Conservation (phyloP, 2,888 invertebrate species). For the Drosophila cognata region DNA sequence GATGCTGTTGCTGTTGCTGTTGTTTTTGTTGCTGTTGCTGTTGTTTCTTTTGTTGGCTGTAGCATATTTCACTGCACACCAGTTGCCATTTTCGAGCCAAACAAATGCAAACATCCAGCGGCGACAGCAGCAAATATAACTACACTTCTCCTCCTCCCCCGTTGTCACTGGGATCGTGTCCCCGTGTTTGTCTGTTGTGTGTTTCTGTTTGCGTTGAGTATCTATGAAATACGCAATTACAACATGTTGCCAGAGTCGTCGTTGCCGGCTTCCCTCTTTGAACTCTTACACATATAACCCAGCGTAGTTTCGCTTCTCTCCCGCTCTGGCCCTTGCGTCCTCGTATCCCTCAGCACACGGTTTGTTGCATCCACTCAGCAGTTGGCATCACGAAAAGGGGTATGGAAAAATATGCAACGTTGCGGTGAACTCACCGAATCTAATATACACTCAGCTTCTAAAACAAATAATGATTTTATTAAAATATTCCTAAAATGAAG, state of each 20-base stretch:
- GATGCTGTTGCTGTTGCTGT: conserved; percentile 40
- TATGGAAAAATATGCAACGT: conserved; percentile 3
- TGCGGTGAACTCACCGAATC: conserved; percentile 2
- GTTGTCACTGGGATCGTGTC: background rate
- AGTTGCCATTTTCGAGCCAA: conserved; percentile 72
- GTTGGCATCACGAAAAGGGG: conserved; percentile 54
- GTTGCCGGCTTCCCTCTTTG: conserved; percentile 60
- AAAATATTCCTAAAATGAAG: background rate
- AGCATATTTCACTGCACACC: conserved; percentile 73
- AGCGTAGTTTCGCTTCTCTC: conserved; percentile 33
- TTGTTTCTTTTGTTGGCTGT: conserved; percentile 5
- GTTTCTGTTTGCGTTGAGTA: conserved; percentile 29
- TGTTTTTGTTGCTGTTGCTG: conserved; percentile 33
- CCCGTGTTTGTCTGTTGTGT: conserved; percentile 1
- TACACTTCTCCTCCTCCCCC: conserved; percentile 19
- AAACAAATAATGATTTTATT: background rate
- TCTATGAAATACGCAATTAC: conserved; percentile 79
- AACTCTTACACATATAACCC: conserved; percentile 54
- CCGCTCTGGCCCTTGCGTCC: conserved; percentile 2
- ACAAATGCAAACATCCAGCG: conserved; percentile 64
- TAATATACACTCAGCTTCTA: conserved; percentile 7
- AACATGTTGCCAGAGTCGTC: conserved; percentile 72
- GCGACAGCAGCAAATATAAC: conserved; percentile 51
- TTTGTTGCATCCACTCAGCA: conserved; percentile 77
- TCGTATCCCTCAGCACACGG: conserved; percentile 44